Base-by-base conservation (phyloP, 2,797 vertebrate species). In the Sebastes oblongus region DNA sequence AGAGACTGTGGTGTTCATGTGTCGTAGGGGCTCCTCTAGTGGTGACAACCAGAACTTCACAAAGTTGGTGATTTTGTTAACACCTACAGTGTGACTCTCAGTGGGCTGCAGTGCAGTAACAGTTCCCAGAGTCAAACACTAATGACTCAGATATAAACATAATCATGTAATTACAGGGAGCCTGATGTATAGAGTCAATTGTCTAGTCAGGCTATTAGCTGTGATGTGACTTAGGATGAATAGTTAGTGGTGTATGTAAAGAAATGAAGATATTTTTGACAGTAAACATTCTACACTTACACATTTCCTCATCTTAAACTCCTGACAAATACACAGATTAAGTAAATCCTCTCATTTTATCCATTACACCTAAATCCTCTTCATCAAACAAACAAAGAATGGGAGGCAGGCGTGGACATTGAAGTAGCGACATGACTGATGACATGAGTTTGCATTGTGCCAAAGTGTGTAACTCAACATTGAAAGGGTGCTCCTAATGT, bases 21-120 rank as follows among this genome's bases (percentile, higher is more conserved):
- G 93, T 92, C 27, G 52, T 78, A 86, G 85, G 92, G 91, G 92
- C 91, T 93, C 96, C 95, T 94, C 96, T 95, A 86, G 94, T 95
- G 96, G 93, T 52, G 70, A 69, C 46, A 83, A 13, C 1, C 3
- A 13, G 75, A 88, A 93, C 82, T 82, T 77, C 92, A 90, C 29
- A 42, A 61, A 32, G 4, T 25, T 50, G 9, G 8, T 30, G 54
- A 27, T 10, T 55, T 30, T 67, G 10, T 50, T 2, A n/a, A 22
- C 46, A 55, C 65, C 14, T 3, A 20, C 12, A 13, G 18, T 52
- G 6, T 67, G 39, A 61, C 58, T 76, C 4, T 81, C 36, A 22
- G 5, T 24, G 16, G 27, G 59, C 70, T 67, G 36, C 16, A 68
- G 20, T 67, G 30, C 16, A 68, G 20, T 24, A 18, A 72, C 16